Evolutionary conservation across 2,797 vertebrate genomes (phyloP), one percentile per base, ranked within the genome.

Genomic region (Brachyalestes nurse): DNA sequence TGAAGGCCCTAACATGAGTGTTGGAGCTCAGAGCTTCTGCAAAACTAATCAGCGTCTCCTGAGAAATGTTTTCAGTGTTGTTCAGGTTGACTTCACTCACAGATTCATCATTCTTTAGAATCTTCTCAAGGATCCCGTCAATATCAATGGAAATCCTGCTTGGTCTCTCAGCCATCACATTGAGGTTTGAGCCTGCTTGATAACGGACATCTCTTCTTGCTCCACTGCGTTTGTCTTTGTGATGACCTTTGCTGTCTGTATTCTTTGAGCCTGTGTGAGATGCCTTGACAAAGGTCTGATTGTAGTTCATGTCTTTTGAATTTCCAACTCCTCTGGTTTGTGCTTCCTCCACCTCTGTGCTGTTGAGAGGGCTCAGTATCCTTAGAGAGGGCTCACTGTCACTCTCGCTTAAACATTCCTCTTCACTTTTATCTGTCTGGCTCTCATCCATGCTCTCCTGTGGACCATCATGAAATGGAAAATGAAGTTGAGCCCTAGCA

Each of bases 51-150:
- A 98, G 91, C 51, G 92, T 96, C 42, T 93, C 95, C 28, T 93
- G 88, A 21, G 94, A 95, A 86, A 97, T 93, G 83, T 98, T 96
- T 85, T 98, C 96, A 0, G 96, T 95, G 71, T 98, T 98, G 92
- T 97, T 98, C 83, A 98, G 86, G 65, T 97, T 97, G 82, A 98
- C 93, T 38, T 97, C 72, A 93, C 90, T 97, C 72, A 94, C 90
- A 47, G 93, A 81, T 0, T 94, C 88, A 75, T 97, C 95, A 0
- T 97, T 91, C 47, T 70, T 87, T 65, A 86, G 90, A 45, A 97
- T 92, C 87, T 93, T 95, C 87, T 96, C 95, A 87, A 98, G 84
- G 34, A 92, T 93, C n/a, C 95, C 92, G n/a, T 96, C 95, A 47
- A 96, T 94, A 53, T 95, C 91, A 0, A 92, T 96, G 14, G 95